phyloP scores from a whole-genome alignment of 30 jellyfish, hydroid and myxozoan species.

The Aurelia aurita complex sp. Pacific region DNA sequence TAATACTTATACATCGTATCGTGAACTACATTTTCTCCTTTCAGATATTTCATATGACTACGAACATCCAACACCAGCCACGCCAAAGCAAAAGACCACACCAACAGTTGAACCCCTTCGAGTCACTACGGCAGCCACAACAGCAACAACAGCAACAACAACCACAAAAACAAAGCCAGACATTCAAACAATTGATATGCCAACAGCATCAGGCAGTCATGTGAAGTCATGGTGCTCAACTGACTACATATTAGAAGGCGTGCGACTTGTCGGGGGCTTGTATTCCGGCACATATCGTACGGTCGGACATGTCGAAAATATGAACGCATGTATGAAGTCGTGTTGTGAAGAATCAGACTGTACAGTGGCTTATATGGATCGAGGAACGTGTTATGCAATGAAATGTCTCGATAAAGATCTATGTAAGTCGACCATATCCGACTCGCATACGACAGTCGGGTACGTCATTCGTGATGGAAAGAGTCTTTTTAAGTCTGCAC shows the following conservation, averaged over 20 bases:
- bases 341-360: conserved; percentile 82
- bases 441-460: conserved; percentile 69
- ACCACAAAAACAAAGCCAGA: conserved; percentile 27
- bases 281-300: conserved; percentile 79
- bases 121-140: conserved; percentile 31
- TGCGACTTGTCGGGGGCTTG: conserved; percentile 76
- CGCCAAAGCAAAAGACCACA: conserved; percentile 37
- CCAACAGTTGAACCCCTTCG: background rate
- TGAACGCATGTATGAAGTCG: conserved; percentile 68
- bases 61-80: conserved; percentile 67
- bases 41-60: conserved; percentile 66
- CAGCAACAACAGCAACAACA: conserved; percentile 31
- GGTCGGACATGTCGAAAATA: conserved; percentile 77
- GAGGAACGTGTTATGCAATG: conserved; percentile 79
- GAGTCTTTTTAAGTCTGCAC: conserved; percentile 69
- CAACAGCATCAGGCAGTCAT: conserved; percentile 32
- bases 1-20: too few relatives aligned
- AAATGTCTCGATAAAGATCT: conserved; percentile 63
- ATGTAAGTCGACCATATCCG: conserved; percentile 75
- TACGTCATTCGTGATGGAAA: conserved; percentile 83
- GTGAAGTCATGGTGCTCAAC: conserved; percentile 83
- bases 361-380: conserved; percentile 83
- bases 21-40: too few relatives aligned
- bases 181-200: conserved; percentile 46
- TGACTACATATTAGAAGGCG: conserved; percentile 76